These are phyloP conservation scores for Harmothoe impar DNA, from an alignment of 2,888 invertebrate species.

Conservation along the genomic window DNA sequence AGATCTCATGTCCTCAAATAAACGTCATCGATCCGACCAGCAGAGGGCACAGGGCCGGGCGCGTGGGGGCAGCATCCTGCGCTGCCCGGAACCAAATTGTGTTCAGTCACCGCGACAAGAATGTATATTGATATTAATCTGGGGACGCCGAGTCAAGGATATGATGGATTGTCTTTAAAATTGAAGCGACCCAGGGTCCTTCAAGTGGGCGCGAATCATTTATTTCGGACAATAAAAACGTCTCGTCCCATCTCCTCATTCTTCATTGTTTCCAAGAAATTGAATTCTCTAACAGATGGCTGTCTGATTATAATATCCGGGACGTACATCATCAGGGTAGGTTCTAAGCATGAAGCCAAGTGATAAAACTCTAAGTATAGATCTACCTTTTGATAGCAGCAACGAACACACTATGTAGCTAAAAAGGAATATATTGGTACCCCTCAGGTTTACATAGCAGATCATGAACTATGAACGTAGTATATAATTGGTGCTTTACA, in stretches of 20 bases:
- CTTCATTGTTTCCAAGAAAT: background rate
- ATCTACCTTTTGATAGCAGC: no score
- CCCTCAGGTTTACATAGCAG: no score
- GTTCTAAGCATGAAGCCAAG: no score
- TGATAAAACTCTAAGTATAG: no score
- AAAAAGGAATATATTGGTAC: no score
- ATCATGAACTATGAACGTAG: no score
- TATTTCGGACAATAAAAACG: background rate
- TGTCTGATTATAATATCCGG: no score
- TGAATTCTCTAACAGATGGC: background rate
- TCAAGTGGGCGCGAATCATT: slow-evolving; percentile 9
- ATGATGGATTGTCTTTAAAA: slow-evolving; percentile 41
- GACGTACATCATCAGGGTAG: no score
- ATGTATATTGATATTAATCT: slow-evolving; percentile 50
- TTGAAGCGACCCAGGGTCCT: background rate
- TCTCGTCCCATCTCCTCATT: background rate
- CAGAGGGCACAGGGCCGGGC: background rate
- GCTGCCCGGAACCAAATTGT: background rate
- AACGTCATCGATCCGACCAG: slow-evolving; percentile 15
- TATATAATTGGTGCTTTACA: no score
- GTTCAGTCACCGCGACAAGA: slow-evolving; percentile 1
- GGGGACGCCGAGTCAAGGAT: background rate
- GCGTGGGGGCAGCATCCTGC: background rate
- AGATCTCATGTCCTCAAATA: slow-evolving; percentile 35
- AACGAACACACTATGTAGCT: no score